Percentiles rank a stretch among this genome's conserved stretches.
These are phyloP conservation scores for Cheilosia impressa DNA, from an alignment of 2,888 invertebrate genomes.

Conservation along the genomic window DNA sequence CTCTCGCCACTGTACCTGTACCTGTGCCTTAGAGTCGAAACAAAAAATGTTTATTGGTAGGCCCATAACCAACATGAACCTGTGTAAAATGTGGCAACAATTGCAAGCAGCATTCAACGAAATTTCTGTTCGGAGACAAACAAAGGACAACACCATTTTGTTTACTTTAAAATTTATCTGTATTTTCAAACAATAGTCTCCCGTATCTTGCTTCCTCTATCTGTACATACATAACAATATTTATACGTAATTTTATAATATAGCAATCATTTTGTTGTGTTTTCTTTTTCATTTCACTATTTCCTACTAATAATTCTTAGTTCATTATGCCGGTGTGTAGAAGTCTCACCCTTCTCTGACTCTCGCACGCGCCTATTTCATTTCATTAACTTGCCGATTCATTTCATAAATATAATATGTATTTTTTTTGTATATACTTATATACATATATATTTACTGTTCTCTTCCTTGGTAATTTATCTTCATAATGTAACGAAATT, in stretches of 20 bases:
- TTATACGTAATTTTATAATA: constrained; percentile 62
- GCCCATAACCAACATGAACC: too few relatives aligned
- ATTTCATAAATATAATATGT: constrained; percentile 51
- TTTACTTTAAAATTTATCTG: constrained; percentile 71
- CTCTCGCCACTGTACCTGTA: too few relatives aligned
- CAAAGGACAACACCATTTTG: neutral
- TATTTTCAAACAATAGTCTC: constrained; percentile 73
- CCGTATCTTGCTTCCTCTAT: constrained; percentile 50
- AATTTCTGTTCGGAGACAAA: too few relatives aligned
- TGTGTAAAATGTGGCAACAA: too few relatives aligned
- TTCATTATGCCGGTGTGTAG: constrained; percentile 43
- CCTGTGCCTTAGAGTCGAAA: too few relatives aligned
- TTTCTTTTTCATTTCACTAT: constrained; percentile 34
- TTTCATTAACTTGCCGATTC: constrained; percentile 19
- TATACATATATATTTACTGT: constrained; percentile 23
- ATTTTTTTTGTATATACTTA: neutral
- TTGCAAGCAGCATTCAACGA: neutral
- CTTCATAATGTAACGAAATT: constrained; percentile 42
- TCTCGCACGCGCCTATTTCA: neutral
- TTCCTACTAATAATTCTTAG: constrained; percentile 51
- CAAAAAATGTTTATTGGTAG: too few relatives aligned
- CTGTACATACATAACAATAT: constrained; percentile 72
- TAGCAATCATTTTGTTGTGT: constrained; percentile 56
- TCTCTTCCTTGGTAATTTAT: constrained; percentile 24
- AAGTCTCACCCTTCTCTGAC: constrained; percentile 17